Base-by-base conservation (phyloP, 2,888 invertebrate genomes). In the Lypha dubia region DNA sequence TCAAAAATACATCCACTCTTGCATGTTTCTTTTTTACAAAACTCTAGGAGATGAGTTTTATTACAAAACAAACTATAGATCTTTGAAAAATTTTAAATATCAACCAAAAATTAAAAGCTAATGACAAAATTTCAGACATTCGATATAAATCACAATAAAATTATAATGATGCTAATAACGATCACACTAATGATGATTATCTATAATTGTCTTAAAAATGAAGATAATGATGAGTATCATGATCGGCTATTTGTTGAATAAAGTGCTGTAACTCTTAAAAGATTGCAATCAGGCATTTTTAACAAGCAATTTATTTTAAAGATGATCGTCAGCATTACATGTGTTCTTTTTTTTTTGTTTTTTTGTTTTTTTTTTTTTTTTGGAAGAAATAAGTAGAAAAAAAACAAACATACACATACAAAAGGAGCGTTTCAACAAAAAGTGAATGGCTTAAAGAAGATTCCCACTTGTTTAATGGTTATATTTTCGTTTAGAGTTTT, bases 111-210 rank as follows among this genome's bases (percentile, higher is more conserved):
- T 32, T 71, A 38, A 82, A 53, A 62, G 63, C 63, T 63, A 70
- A 63, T 70, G 74, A 58, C 63, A 74, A 79, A 74, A 68, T 53
- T 20, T 53, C 11, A 68, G 67, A 68, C 74, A 53, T 68, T 68
- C 38, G 22, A 41, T 70, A 83, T 83, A 79, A 83, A 74, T 83
- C 74, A 49, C 17, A 32, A 28, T 60, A 20, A 67, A 46, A 58
- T 53, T 53, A 49, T 32, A 32, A 51, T 46, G 41, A 53, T 51
- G 58, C 28, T 28, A 8, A 68, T 49, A 58, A 76, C 17, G 9
- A 71, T 41, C 41, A 53, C 35, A n/a, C 35, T 67, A 77, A 67
- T 62, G 35, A 68, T 79, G 70, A 28, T 11, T 68, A 24, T 7
- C 17, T n/a, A 13, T 24, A 53, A 68, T 56, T n/a, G 38, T 24